Conservation (phyloP, 2,797 vertebrate species). For the Rhodeus uyekii region DNA sequence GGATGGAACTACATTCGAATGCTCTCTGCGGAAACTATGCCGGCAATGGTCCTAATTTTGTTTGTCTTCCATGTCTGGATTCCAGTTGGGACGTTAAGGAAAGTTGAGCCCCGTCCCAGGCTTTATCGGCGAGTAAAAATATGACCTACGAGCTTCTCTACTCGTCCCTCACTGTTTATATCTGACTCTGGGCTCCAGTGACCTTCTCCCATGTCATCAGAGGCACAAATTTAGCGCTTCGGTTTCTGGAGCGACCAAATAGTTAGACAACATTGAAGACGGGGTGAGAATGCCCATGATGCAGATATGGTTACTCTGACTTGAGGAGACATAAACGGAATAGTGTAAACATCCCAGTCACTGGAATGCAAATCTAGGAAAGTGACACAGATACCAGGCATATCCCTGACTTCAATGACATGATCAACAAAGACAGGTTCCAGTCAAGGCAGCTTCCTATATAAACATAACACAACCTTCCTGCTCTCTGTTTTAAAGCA, state of each 20-base stretch:
- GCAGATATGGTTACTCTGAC: conserved; percentile 61
- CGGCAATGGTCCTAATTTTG: conserved; percentile 50
- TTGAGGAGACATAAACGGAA: conserved; percentile 58
- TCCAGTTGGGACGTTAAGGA: conserved; percentile 52
- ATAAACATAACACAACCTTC: conserved; percentile 2
- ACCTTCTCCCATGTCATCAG: conserved; percentile 79
- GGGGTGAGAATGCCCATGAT: conserved; percentile 59
- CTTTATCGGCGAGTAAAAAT: conserved; percentile 60
- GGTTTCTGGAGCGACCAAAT: conserved; percentile 80
- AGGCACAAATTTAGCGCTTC: conserved; percentile 74
- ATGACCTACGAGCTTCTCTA: conserved; percentile 36
- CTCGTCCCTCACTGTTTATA: conserved; percentile 67
- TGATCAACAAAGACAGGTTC: conserved; percentile 36
- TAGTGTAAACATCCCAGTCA: conserved; percentile 62
- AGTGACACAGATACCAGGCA: conserved; percentile 42
- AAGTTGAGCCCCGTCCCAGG: conserved; percentile 49
- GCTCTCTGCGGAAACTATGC: conserved; percentile 52
- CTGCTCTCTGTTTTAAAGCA: neutral
- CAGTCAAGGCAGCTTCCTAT: neutral
- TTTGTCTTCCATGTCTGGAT: conserved; percentile 52
- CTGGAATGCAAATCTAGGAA: conserved; percentile 53
- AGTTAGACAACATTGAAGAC: conserved; percentile 68
- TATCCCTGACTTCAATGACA: conserved; percentile 11
- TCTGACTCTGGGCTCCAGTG: conserved; percentile 63
- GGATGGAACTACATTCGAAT: conserved; percentile 34